These are phyloP conservation scores for Psephotus haematonotus DNA, from an alignment of 2,113 vertebrate species.

Conservation along the genomic window DNA sequence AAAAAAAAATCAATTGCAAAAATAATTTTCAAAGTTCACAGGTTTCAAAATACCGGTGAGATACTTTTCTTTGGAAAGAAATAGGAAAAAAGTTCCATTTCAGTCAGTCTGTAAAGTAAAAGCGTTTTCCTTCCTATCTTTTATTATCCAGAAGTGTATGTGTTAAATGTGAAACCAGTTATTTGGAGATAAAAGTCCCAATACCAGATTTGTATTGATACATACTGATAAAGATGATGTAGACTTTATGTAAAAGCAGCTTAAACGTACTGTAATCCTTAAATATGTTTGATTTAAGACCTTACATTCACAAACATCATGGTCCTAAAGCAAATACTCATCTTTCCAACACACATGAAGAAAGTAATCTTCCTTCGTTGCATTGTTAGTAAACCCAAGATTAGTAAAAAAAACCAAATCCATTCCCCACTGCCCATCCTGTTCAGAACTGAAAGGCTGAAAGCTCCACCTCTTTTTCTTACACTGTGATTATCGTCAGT, in stretches of 20 bases:
- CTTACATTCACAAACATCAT: fast-evolving
- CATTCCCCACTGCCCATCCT: not conserved
- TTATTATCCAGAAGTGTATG: not conserved
- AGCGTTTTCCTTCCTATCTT: not conserved
- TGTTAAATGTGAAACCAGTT: not conserved
- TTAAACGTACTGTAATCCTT: not conserved
- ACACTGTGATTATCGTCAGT: not conserved
- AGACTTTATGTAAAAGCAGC: not conserved
- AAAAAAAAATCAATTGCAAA: too few species aligned
- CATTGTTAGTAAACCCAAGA: not conserved
- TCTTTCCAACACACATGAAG: not conserved
- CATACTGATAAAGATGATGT: not conserved
- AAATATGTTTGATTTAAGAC: not conserved
- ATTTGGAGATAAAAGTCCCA: not conserved
- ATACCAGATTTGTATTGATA: not conserved
- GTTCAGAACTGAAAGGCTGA: fast-evolving
- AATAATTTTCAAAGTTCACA: too few species aligned
- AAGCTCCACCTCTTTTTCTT: not conserved
- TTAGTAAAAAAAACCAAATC: not conserved
- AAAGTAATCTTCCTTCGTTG: not conserved
- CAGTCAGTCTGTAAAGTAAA: not conserved
- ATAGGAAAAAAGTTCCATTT: not conserved
- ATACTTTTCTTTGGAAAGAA: not conserved
- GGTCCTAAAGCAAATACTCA: not conserved
- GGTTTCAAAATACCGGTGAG: not conserved